Evolutionary conservation across 2,888 invertebrate species (phyloP).

Genomic region (Nebria brevicollis): DNA sequence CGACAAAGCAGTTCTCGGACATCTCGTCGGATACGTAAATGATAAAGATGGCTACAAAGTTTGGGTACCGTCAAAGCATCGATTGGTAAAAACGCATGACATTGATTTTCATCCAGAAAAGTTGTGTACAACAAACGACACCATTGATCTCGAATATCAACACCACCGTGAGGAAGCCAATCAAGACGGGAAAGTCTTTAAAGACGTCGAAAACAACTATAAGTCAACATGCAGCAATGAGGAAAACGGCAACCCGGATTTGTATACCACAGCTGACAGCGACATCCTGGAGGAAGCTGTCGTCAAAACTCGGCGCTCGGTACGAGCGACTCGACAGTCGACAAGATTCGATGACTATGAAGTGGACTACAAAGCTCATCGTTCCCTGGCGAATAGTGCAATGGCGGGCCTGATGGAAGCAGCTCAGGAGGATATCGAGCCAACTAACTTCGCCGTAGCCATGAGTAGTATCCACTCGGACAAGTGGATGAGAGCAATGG

Average conservation of each 20-base stretch:
- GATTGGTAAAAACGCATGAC: background rate
- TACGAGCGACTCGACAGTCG: background rate
- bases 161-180: constrained; percentile 6
- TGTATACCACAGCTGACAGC: background rate
- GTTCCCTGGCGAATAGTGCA: background rate
- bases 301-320: background rate
- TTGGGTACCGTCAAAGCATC: too few species aligned
- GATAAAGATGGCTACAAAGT: constrained; percentile 19
- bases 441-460: constrained; percentile 31
- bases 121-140: constrained; percentile 36
- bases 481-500: constrained; percentile 31
- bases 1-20: constrained; percentile 53
- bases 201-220: constrained; percentile 19
- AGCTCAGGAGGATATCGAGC: constrained; percentile 1
- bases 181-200: background rate
- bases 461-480: constrained; percentile 17
- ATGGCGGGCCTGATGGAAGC: constrained; percentile 4
- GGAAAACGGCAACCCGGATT: background rate
- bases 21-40: constrained; percentile 55
- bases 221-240: background rate
- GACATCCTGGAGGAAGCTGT: background rate
- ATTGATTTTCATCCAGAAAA: constrained; percentile 48
- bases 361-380: constrained; percentile 15
- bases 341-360: constrained; percentile 16
- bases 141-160: constrained; percentile 34